These are phyloP conservation scores for Barbus barbus DNA, from an alignment of 2,113 vertebrate genomes.

Conservation along the genomic window DNA sequence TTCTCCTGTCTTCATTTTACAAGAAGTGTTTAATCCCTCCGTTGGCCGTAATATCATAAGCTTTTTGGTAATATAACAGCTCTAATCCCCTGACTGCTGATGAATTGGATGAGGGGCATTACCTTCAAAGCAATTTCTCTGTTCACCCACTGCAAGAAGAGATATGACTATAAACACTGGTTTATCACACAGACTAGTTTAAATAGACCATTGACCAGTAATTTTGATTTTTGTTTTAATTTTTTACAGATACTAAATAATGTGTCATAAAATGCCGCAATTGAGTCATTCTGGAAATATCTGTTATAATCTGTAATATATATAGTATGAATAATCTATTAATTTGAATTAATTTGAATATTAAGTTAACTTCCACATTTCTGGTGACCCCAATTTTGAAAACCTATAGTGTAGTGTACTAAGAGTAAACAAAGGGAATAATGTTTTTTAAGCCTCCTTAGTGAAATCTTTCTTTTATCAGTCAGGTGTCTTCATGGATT, in stretches of 20 bases:
- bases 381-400: neutral
- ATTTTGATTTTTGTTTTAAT: neutral
- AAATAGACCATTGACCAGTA: constrained; percentile 33
- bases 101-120: constrained; percentile 68
- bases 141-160: constrained; percentile 50
- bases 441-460: neutral
- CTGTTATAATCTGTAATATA: neutral
- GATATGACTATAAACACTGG: constrained; percentile 55
- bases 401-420: neutral
- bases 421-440: neutral
- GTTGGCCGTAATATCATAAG: constrained; percentile 63
- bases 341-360: too few relatives aligned
- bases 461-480: neutral
- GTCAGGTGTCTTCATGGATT: neutral
- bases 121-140: constrained; percentile 69
- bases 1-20: constrained; percentile 61
- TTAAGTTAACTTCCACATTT: too few relatives aligned
- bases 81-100: constrained; percentile 67
- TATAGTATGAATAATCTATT: too few relatives aligned
- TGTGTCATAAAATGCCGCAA: neutral
- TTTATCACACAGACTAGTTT: constrained; percentile 46
- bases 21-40: constrained; percentile 67
- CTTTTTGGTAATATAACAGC: constrained; percentile 73
- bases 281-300: neutral
- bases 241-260: neutral